These are phyloP conservation scores for Bungarus multicinctus DNA, from an alignment of 2,113 vertebrate species.

Conservation along the genomic window DNA sequence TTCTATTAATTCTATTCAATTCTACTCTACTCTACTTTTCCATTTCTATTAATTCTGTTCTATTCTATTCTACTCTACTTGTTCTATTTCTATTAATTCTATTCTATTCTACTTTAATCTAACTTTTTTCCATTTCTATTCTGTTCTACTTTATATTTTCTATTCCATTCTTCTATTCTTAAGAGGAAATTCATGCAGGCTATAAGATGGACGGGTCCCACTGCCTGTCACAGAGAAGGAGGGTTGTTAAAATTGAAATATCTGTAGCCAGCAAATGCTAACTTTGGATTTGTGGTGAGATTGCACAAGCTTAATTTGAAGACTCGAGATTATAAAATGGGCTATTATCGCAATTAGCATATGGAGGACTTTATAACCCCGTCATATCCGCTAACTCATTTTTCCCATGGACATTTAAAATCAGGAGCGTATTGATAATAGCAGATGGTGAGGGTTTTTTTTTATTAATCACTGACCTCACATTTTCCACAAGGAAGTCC, in stretches of 20 bases:
- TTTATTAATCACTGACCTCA: conserved; percentile 28
- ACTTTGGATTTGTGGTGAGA: neutral
- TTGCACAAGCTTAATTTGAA: neutral
- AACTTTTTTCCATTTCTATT: too few species aligned
- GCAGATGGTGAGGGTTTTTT: conserved; percentile 9
- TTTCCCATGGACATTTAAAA: neutral
- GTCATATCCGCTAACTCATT: conserved; percentile 5
- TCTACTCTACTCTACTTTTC: too few species aligned
- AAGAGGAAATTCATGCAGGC: neutral
- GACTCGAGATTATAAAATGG: neutral
- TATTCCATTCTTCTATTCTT: too few species aligned
- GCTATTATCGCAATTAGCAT: neutral
- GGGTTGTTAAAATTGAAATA: too few species aligned
- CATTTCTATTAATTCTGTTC: too few species aligned
- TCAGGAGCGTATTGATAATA: neutral
- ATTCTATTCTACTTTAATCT: too few species aligned
- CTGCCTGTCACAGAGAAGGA: neutral
- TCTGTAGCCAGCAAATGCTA: neutral
- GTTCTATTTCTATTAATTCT: too few species aligned
- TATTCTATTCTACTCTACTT: too few species aligned
- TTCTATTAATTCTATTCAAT: too few species aligned
- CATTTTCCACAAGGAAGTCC: conserved; percentile 28
- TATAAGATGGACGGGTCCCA: too few species aligned
- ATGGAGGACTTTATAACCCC: neutral
- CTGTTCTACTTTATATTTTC: too few species aligned